phyloP scores from a whole-genome alignment of 2,113 vertebrate genomes.

The Tragelaphus scriptus region DNA sequence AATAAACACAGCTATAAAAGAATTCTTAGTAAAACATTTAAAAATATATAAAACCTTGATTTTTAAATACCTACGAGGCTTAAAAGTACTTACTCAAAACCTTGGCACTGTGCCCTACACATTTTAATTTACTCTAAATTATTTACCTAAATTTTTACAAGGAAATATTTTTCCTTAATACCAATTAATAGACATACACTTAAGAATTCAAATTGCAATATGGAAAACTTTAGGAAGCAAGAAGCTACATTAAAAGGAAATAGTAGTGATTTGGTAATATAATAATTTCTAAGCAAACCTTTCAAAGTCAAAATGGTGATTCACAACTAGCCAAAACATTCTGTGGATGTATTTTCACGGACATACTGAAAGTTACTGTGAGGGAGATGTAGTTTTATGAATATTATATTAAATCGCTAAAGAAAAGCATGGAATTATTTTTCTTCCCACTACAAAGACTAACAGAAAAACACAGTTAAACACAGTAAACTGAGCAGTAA shows the following conservation, averaged over 20 bases:
- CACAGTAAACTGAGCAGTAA: neutral
- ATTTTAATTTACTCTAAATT: neutral
- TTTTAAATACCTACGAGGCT: neutral
- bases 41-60: neutral
- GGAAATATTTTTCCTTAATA: neutral
- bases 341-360: neutral
- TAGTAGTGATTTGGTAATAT: neutral
- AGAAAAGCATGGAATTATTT: conserved; percentile 3
- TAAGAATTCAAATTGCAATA: neutral
- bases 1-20: neutral
- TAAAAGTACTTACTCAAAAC: neutral
- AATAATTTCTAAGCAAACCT: conserved; percentile 26
- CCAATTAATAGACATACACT: neutral
- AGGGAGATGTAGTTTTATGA: neutral
- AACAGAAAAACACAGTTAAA: neutral
- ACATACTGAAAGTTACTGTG: neutral
- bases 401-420: conserved; percentile 6
- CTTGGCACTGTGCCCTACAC: neutral
- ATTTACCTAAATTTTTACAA: conserved; percentile 16
- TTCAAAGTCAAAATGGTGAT: neutral
- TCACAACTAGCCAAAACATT: conserved; percentile 1
- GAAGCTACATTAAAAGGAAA: neutral
- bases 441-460: neutral
- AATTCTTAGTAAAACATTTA: neutral
- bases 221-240: neutral